A percentile compares a stretch with the other conserved stretches of the same genome.
phyloP scores from a whole-genome alignment of 2,113 vertebrate genomes.

The Trematocara nigrifrons region DNA sequence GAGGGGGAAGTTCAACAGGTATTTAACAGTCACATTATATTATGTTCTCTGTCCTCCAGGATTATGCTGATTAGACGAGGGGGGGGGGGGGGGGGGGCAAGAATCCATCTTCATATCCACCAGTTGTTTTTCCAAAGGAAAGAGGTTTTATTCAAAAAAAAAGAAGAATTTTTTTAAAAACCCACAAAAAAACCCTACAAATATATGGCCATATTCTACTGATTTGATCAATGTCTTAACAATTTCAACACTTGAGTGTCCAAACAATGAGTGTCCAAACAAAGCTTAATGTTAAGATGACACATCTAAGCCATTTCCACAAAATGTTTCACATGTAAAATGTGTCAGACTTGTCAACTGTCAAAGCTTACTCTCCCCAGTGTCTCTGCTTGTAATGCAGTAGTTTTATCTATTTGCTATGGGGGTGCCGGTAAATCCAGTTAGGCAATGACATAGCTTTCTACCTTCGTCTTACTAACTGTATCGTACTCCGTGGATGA shows the following conservation, averaged over 20 bases:
- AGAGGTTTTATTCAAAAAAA: not conserved
- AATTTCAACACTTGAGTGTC: not conserved
- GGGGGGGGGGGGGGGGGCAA: accelerated
- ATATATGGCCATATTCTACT: not conserved
- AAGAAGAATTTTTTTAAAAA: not conserved
- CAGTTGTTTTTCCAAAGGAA: not conserved
- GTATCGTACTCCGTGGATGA: not conserved
- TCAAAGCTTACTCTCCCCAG: not conserved
- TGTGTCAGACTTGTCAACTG: not conserved
- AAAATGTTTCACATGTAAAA: not conserved
- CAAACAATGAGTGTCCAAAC: not conserved
- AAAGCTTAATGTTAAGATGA: not conserved
- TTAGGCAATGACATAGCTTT: conserved; percentile 19
- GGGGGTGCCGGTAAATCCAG: conserved; percentile 19
- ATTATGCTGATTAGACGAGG: not conserved
- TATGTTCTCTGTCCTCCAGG: not conserved
- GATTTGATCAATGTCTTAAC: not conserved
- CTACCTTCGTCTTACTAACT: conserved; percentile 11
- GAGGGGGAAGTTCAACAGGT: too few relatives aligned
- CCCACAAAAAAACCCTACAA: not conserved
- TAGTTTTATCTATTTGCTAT: not conserved
- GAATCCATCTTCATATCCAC: not conserved
- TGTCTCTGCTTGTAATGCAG: not conserved
- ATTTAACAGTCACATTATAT: too few relatives aligned
- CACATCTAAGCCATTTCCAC: not conserved